A percentile compares a stretch with the other conserved stretches of the same genome.
Conservation (phyloP, 2,888 invertebrate species). For the Agrotis exclamationis region DNA sequence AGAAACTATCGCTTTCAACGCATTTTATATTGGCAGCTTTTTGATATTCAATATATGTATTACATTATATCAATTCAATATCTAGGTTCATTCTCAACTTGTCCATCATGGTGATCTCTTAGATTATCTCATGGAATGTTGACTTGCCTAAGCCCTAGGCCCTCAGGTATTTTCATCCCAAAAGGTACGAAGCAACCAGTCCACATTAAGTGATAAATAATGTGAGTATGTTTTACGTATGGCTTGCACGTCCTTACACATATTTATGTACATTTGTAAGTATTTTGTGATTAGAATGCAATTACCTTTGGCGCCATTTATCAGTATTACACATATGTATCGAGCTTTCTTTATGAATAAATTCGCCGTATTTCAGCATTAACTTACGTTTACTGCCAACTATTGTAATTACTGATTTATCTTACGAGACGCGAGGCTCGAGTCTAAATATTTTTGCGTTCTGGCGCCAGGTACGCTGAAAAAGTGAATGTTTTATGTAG, state of each 20-base stretch:
- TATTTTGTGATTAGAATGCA: slow-evolving; percentile 66
- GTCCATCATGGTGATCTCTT: too few species aligned
- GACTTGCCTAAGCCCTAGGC: background rate
- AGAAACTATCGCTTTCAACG: background rate
- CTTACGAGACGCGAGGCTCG: slow-evolving; percentile 22
- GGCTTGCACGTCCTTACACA: slow-evolving; percentile 59
- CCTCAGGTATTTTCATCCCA: slow-evolving; percentile 20
- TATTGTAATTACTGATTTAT: slow-evolving; percentile 42
- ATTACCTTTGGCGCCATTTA: slow-evolving; percentile 64
- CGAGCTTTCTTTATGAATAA: slow-evolving; percentile 52
- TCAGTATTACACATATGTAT: slow-evolving; percentile 44
- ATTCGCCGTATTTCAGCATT: slow-evolving; percentile 33
- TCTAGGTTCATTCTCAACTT: too few species aligned
- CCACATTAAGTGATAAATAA: slow-evolving; percentile 67
- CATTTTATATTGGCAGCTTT: background rate
- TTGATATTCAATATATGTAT: too few species aligned
- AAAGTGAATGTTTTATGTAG: slow-evolving; percentile 27
- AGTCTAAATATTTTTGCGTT: slow-evolving; percentile 46
- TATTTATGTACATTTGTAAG: slow-evolving; percentile 65
- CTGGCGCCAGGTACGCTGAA: slow-evolving; percentile 27
- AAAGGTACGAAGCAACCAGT: slow-evolving; percentile 48
- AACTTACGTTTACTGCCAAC: slow-evolving; percentile 32
- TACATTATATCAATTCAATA: too few species aligned
- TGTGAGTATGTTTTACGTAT: slow-evolving; percentile 55
- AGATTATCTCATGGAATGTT: too few species aligned